These are phyloP conservation scores for Myripristis jacobus DNA, from an alignment of 2,797 vertebrate genomes.

Conservation along the genomic window DNA sequence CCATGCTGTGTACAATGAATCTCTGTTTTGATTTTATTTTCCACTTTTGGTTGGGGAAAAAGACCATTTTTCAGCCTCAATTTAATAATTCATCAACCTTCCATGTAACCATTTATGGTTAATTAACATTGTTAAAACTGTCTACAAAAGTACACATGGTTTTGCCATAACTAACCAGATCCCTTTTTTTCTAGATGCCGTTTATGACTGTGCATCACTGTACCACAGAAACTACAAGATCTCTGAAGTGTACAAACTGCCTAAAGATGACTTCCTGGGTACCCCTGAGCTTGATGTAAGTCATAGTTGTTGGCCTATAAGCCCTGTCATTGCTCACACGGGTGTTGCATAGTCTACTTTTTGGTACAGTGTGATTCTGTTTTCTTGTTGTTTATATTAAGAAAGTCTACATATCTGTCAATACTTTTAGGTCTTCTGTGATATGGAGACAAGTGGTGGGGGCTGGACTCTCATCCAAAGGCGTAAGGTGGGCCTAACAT, in stretches of 20 bases:
- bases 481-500: slow-evolving; percentile 92
- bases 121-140: slow-evolving; percentile 25
- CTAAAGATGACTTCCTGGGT: slow-evolving; percentile 94
- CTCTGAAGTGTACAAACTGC: slow-evolving; percentile 95
- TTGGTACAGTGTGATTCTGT: background rate
- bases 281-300: slow-evolving; percentile 93
- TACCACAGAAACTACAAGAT: slow-evolving; percentile 94
- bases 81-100: slow-evolving; percentile 42
- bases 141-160: slow-evolving; percentile 51
- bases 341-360: background rate
- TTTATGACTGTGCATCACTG: slow-evolving; percentile 96
- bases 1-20: slow-evolving; percentile 9
- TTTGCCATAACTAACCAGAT: slow-evolving; percentile 44
- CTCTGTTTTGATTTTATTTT: slow-evolving; percentile 16
- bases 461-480: slow-evolving; percentile 98
- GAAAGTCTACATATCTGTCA: background rate
- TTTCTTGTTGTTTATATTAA: background rate
- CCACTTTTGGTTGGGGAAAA: slow-evolving; percentile 21
- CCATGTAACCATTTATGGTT: slow-evolving; percentile 36
- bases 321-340: background rate
- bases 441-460: slow-evolving; percentile 95
- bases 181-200: slow-evolving; percentile 86
- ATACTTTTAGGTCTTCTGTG: slow-evolving; percentile 90
- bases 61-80: slow-evolving; percentile 38
- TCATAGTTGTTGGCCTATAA: background rate